Evolutionary conservation across 1,140 invertebrate species (phyloP), one percentile per base, ranked within the genome.

Genomic region (Bombus polaris): DNA sequence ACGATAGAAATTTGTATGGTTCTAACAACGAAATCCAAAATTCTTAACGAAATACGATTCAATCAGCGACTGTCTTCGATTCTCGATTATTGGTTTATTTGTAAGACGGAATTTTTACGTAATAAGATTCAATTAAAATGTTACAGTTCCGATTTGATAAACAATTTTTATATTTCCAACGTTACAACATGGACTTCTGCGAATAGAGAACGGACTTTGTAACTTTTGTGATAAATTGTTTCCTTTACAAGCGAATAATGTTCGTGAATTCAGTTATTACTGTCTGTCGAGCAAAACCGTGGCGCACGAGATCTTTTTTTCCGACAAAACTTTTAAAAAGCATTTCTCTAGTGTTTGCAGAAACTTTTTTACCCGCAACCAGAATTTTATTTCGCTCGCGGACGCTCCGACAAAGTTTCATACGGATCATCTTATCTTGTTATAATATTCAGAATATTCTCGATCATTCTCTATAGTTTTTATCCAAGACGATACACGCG

Each of bases 381-480:
- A 2, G 47, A 28, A 57, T 75, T 75, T 57, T 76, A 18, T 59
- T 76, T n/a, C 74, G 35, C 35, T 59, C 3, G 44, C 22, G 25
- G 25, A 59, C 13, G 32, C 15, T 13, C 12, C 42, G 74, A 15
- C 35, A 39, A 76, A 76, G 13, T 76, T 76, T 59, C 25, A 28
- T 28, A 59, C 53, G 35, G n/a, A 76, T 76, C 53, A 13, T 76
- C 57, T 76, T 39, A 59, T 76, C n/a, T 47, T 18, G 18, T 47
- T 37, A 28, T 12, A 25, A 1, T 57, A 47, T 37, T 9, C 47
- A 8, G 10, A 59, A 59, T 18, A 15, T 76, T 59, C 25, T 59
- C 15, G 37, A 59, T 39, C 44, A 10, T 35, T 76, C 25, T 15
- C 47, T 18, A 22, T 53, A 57, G 32, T 59, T 62, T 62, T 28